A percentile compares a stretch with the other conserved stretches of the same genome.
These are phyloP conservation scores for Anoura caudifer DNA, from an alignment of 2,113 vertebrate species.

Conservation along the genomic window DNA sequence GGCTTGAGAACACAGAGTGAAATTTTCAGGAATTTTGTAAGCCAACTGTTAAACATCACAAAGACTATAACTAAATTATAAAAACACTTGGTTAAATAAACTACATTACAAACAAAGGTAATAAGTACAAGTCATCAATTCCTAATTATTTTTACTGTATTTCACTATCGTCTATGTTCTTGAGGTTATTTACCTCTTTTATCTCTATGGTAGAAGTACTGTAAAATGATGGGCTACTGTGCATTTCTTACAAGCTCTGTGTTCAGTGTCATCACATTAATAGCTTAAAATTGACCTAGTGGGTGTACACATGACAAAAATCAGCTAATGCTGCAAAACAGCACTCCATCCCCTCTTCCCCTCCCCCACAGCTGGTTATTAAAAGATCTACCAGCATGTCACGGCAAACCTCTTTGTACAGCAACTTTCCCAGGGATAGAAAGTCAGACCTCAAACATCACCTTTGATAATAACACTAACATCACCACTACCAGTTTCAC, in stretches of 20 bases:
- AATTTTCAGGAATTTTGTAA: constrained; percentile 3
- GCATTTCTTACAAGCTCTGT: background rate
- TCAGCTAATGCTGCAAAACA: background rate
- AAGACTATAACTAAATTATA: background rate
- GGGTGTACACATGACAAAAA: background rate
- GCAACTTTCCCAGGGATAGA: background rate
- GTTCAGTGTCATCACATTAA: background rate
- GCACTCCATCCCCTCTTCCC: background rate
- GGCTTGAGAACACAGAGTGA: background rate
- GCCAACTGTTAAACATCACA: background rate
- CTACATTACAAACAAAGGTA: background rate
- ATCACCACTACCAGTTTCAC: background rate
- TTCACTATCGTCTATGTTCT: background rate
- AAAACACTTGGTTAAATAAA: background rate
- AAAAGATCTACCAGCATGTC: background rate
- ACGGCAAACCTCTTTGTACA: background rate
- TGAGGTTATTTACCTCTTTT: background rate
- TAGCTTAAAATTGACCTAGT: background rate
- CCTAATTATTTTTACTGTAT: background rate
- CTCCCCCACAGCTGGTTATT: background rate
- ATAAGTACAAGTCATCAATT: background rate
- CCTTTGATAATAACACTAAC: background rate
- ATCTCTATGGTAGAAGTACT: background rate
- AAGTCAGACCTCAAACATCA: background rate
- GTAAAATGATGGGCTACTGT: background rate